Conservation (phyloP, 2,113 vertebrate species). For the Nothobranchius kuhntae region DNA sequence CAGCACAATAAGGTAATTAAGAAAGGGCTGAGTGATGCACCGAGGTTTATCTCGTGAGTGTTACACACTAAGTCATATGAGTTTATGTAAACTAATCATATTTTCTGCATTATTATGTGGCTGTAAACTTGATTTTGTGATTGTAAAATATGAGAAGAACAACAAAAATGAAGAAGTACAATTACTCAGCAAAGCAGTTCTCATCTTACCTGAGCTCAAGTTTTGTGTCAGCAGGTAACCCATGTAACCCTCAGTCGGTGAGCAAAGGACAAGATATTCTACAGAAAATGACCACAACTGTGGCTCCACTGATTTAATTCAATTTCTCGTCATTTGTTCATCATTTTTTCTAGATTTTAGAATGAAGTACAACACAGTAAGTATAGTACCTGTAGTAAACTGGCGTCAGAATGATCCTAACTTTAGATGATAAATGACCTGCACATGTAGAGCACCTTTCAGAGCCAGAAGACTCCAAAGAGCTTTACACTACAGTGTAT, state of each 20-base stretch:
- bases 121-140: constrained; percentile 19
- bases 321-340: neutral
- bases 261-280: neutral
- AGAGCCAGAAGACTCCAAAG: too few species aligned
- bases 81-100: constrained; percentile 70
- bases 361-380: too few species aligned
- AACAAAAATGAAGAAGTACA: constrained; percentile 7
- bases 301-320: neutral
- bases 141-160: constrained; percentile 12
- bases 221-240: neutral
- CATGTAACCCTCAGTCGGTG: neutral
- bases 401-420: too few species aligned
- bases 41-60: constrained; percentile 63
- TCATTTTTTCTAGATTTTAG: too few species aligned
- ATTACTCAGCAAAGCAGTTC: neutral
- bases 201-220: neutral
- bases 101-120: constrained; percentile 52
- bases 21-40: constrained; percentile 41
- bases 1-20: constrained; percentile 67
- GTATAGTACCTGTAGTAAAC: too few species aligned
- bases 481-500: too few species aligned
- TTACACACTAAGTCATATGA: constrained; percentile 52
- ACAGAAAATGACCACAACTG: neutral
- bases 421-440: too few species aligned
- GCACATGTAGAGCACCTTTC: too few species aligned